Conservation (phyloP, 2,797 vertebrate genomes). For the Liparis tanakae region DNA sequence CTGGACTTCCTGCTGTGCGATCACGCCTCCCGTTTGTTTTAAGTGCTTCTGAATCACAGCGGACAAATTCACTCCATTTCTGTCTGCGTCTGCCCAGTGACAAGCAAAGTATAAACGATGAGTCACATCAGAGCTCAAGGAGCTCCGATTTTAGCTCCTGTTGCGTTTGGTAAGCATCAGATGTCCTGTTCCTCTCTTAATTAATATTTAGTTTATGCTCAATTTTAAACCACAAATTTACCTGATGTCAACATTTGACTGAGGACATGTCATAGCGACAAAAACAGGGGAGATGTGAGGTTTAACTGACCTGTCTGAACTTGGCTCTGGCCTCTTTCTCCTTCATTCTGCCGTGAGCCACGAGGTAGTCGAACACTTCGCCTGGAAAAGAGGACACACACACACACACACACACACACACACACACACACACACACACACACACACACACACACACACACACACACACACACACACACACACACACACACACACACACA, state of each 20-base stretch:
- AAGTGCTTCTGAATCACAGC: constrained; percentile 5
- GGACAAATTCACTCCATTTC: background rate
- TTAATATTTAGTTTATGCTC: background rate
- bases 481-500: no score
- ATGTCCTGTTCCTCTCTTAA: background rate
- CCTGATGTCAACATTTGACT: background rate
- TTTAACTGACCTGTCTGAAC: constrained; percentile 88
- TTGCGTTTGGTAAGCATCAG: background rate
- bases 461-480: no score
- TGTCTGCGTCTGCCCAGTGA: background rate
- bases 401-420: no score
- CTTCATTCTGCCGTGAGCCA: constrained; percentile 93
- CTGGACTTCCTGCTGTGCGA: background rate
- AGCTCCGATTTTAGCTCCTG: constrained; percentile 9
- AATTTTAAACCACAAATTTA: background rate
- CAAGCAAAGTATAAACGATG: background rate
- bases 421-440: no score
- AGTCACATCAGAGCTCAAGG: background rate
- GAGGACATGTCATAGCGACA: background rate
- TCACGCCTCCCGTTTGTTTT: background rate
- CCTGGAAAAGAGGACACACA: constrained; percentile 81
- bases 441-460: no score
- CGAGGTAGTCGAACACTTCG: constrained; percentile 96
- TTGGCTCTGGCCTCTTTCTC: constrained; percentile 95
- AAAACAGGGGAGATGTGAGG: background rate